Percentiles rank a stretch among this genome's conserved stretches.
phyloP scores from a whole-genome alignment of 2,888 invertebrate genomes.

The Dysmachus trigonus region DNA sequence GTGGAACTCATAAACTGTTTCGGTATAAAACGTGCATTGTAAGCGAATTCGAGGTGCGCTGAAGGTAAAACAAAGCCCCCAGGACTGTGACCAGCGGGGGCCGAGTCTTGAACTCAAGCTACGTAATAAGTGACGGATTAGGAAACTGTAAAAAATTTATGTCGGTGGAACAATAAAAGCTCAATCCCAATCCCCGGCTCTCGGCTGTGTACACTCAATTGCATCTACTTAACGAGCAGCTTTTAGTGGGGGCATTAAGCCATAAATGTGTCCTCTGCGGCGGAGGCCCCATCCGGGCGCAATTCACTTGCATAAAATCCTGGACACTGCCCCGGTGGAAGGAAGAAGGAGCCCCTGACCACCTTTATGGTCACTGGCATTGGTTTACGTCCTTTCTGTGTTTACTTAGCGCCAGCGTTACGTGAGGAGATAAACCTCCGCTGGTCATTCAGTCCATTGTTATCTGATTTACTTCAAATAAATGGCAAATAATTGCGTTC shows the following conservation, averaged over 20 bases:
- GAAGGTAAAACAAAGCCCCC: constrained; percentile 22
- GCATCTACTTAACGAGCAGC: constrained; percentile 49
- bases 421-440: constrained; percentile 45
- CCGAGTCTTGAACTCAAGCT: not conserved
- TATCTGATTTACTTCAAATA: constrained; percentile 55
- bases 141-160: constrained; percentile 50
- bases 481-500: constrained; percentile 62
- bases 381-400: constrained; percentile 46
- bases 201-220: constrained; percentile 40
- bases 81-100: not conserved
- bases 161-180: constrained; percentile 45
- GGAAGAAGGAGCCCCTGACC: constrained; percentile 32
- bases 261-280: constrained; percentile 46
- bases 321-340: constrained; percentile 18
- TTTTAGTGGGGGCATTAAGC: constrained; percentile 46
- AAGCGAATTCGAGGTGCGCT: constrained; percentile 43
- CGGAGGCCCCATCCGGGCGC: not conserved
- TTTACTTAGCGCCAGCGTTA: constrained; percentile 46
- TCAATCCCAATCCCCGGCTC: constrained; percentile 31
- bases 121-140: constrained; percentile 50
- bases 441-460: constrained; percentile 49
- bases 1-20: constrained; percentile 42
- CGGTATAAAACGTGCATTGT: constrained; percentile 46
- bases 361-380: constrained; percentile 46
- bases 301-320: constrained; percentile 21